Base-by-base conservation (phyloP, 1,140 invertebrate genomes). In the Acromyrmex heyeri region DNA sequence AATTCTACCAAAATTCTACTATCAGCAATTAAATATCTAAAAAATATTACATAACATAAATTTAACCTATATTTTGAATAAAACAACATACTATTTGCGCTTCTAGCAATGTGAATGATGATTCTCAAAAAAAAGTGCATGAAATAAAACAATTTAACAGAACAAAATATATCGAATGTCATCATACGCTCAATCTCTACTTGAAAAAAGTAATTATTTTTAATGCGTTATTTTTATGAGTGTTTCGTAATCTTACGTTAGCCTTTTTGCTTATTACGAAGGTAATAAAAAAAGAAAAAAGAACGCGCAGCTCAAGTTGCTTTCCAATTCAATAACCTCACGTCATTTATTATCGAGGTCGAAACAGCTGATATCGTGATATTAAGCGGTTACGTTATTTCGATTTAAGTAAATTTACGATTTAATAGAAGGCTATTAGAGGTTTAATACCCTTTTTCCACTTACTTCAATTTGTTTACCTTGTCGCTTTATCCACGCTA, bases 311-410 rank as follows among this genome's bases (percentile, higher is more conserved):
- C 7, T 53, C 24, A 44, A 70, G 10, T 57, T 57, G 48, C 30
- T 79, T 55, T 69, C 30, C 55, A 61, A 82, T 72, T 82, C 18
- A 61, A 61, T 73, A 61, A 83, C 38, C 24, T 44, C 53, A 34
- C 14, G 18, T 83, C 55, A 30, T 50, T 83, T 82, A 73, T 82
- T 57, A 72, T 82, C 38, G 38, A 73, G 38, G 12, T 75, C 55
- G 21, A 83, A 82, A 82, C 30, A 34, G 5, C 24, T 62, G 55
- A 83, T 48, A 83, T 2, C 21, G 14, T 4, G 8, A 48, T 75
- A 73, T 30, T 72, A 73, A 6, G 4, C 48, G 7, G 4, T 44
- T 69, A 83, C 14, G 16, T 73, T 83, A 61, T 83, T 16, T 27
- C 27, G 12, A 82, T 73, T 30, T 50, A 65, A 67, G 12, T 21